phyloP scores from a whole-genome alignment of 2,797 vertebrate species.

The Falco rusticolus region DNA sequence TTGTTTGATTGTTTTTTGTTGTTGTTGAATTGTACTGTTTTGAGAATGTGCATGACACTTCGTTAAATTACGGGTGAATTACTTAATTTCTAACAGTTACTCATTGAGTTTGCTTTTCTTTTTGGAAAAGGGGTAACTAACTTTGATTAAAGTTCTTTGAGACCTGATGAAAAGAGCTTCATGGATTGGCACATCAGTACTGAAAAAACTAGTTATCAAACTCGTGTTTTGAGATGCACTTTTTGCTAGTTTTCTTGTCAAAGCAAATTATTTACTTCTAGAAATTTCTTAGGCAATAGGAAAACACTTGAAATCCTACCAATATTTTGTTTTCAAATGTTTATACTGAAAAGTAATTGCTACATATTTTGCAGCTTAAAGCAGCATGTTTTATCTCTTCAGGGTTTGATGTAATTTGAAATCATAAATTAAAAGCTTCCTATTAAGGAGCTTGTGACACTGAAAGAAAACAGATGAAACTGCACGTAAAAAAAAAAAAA shows the following conservation, averaged over 20 bases:
- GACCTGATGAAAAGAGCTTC: neutral
- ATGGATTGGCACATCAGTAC: neutral
- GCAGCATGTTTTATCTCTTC: neutral
- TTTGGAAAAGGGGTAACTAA: neutral
- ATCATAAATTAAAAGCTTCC: neutral
- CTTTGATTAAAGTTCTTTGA: neutral
- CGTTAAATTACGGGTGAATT: neutral
- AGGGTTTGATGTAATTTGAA: neutral
- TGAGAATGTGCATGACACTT: neutral
- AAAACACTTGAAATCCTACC: neutral
- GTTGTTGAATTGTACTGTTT: neutral
- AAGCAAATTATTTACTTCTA: neutral
- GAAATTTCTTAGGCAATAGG: neutral
- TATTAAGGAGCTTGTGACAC: neutral
- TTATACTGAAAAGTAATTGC: neutral
- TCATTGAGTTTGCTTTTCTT: neutral
- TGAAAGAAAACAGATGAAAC: neutral
- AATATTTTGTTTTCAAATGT: neutral
- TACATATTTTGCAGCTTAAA: neutral
- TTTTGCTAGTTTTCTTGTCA: neutral
- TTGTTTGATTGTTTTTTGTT: neutral
- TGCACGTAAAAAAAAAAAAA: neutral
- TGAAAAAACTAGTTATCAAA: neutral
- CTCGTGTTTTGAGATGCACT: neutral
- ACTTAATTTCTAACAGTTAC: neutral